These are phyloP conservation scores for Hepsetus odoe DNA, from an alignment of 2,113 vertebrate genomes.

Conservation along the genomic window DNA sequence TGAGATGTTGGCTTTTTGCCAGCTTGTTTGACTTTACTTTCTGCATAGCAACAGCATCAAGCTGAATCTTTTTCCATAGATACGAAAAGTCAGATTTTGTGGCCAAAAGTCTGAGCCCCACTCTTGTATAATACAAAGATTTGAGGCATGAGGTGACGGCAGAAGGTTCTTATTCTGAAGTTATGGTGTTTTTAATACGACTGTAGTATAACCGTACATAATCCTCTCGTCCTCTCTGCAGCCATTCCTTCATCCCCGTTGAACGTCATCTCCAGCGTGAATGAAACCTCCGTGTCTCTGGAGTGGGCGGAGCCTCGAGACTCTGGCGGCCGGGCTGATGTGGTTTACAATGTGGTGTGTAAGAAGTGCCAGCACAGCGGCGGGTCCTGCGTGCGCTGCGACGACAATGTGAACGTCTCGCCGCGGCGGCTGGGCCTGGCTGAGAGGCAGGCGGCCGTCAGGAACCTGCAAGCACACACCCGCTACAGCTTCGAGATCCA, in stretches of 20 bases:
- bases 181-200: too few species aligned
- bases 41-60: too few species aligned
- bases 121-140: too few species aligned
- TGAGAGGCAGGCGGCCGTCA: constrained; percentile 86
- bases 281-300: constrained; percentile 92
- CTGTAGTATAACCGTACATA: neutral
- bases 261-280: constrained; percentile 94
- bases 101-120: too few species aligned
- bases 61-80: too few species aligned
- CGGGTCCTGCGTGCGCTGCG: constrained; percentile 87
- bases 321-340: constrained; percentile 86
- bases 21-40: too few species aligned
- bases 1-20: too few species aligned
- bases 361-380: constrained; percentile 90
- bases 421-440: constrained; percentile 91
- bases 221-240: constrained; percentile 54
- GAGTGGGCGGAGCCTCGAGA: constrained; percentile 95
- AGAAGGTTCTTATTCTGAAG: too few species aligned
- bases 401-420: constrained; percentile 95
- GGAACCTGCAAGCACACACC: constrained; percentile 95
- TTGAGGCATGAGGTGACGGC: too few species aligned
- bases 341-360: constrained; percentile 96
- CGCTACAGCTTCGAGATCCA: constrained; percentile 98
- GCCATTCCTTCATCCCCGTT: constrained; percentile 88
- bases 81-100: too few species aligned